A percentile compares a stretch with the other conserved stretches of the same genome.
These are phyloP conservation scores for Drosophila willistoni DNA, from an alignment of 1,140 invertebrate genomes.

Conservation along the genomic window DNA sequence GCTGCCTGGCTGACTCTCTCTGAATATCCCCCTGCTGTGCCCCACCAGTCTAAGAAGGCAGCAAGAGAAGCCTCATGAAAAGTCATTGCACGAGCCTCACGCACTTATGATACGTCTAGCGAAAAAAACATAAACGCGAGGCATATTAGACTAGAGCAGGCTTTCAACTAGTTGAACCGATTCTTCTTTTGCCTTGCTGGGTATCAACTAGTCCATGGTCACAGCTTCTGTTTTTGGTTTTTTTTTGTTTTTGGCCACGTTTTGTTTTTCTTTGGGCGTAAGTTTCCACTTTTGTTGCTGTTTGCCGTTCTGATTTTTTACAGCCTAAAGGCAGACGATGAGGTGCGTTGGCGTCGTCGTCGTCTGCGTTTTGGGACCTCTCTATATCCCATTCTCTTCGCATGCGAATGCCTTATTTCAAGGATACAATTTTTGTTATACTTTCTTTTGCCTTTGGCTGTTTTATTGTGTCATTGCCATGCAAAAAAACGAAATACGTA, in stretches of 20 bases:
- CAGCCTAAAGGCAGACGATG: constrained; percentile 55
- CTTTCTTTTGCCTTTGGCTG: constrained; percentile 45
- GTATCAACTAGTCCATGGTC: constrained; percentile 22
- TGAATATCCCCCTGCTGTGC: constrained; percentile 33
- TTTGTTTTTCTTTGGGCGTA: constrained; percentile 40
- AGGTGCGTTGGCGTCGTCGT: constrained; percentile 48
- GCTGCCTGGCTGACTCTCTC: neutral
- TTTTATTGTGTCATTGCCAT: constrained; percentile 74
- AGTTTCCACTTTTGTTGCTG: constrained; percentile 24
- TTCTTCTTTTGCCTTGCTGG: neutral
- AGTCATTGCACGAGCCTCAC: constrained; percentile 70
- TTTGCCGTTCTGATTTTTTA: constrained; percentile 51
- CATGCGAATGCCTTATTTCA: constrained; percentile 62
- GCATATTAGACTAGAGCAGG: constrained; percentile 2
- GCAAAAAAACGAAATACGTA: constrained; percentile 66
- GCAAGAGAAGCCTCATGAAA: constrained; percentile 25
- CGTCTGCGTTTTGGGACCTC: constrained; percentile 32
- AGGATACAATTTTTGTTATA: constrained; percentile 46
- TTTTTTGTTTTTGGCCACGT: constrained; percentile 19
- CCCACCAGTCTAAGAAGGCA: constrained; percentile 40
- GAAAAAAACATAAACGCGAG: neutral
- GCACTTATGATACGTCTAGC: constrained; percentile 46
- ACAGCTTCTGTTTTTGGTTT: constrained; percentile 7
- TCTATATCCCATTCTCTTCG: constrained; percentile 16
- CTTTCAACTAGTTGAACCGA: neutral